Conservation (phyloP, 2,888 invertebrate species). For the Noctua janthina region DNA sequence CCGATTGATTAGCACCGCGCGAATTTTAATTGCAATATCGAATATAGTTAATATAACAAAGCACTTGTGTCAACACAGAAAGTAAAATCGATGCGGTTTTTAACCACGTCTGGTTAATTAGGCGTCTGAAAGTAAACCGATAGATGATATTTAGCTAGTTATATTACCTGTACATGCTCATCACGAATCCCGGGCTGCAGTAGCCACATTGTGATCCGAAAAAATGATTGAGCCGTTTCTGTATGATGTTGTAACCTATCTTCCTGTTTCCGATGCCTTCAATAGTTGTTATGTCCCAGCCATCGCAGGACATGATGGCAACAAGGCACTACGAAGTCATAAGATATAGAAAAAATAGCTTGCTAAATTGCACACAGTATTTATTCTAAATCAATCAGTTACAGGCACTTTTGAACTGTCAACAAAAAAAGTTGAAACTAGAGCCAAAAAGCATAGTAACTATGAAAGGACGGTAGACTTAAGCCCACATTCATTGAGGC, state of each 20-base stretch:
- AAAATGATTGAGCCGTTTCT: conserved; percentile 89
- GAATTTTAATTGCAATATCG: neutral
- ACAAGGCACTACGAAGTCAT: conserved; percentile 72
- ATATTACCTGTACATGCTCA: conserved; percentile 92
- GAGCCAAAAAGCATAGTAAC: neutral
- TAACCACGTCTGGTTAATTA: neutral
- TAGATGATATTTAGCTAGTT: neutral
- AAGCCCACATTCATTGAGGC: neutral
- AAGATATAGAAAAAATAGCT: neutral
- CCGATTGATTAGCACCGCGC: neutral
- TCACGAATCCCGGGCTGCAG: conserved; percentile 93
- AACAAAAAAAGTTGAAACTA: neutral
- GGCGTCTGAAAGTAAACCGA: neutral
- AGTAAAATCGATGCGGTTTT: neutral
- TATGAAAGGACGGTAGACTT: neutral
- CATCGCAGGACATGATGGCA: conserved; percentile 89
- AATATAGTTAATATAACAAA: neutral
- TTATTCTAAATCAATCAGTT: neutral
- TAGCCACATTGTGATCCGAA: conserved; percentile 93
- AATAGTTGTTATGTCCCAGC: conserved; percentile 92
- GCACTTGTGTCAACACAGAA: neutral
- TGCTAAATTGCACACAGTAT: neutral
- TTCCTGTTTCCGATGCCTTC: conserved; percentile 92
- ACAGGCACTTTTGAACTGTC: neutral
- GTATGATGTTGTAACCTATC: conserved; percentile 92